Evolutionary conservation across 2,888 invertebrate genomes (phyloP).

Genomic region (Cryptocheilus praepositus): DNA sequence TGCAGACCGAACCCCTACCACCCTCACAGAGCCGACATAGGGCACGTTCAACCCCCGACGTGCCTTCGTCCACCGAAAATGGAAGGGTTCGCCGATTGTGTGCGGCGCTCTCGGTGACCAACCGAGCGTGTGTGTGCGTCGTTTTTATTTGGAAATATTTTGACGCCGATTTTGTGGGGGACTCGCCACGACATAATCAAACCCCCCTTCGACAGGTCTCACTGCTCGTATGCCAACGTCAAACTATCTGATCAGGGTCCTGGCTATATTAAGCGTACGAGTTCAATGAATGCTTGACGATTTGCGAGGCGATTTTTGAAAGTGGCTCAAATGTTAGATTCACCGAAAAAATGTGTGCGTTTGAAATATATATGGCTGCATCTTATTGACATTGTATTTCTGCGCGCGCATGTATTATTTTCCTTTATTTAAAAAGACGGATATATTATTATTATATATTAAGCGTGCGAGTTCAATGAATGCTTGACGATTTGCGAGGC

Average conservation of each 20-base stretch:
- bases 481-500: too few species aligned
- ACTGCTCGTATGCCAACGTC: too few species aligned
- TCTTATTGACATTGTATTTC: too few species aligned
- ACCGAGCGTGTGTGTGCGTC: constrained; percentile 7
- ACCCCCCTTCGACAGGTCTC: constrained; percentile 13
- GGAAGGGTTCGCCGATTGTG: constrained; percentile 26
- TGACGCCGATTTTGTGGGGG: constrained; percentile 56
- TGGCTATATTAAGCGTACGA: constrained; percentile 1
- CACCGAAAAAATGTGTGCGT: too few species aligned
- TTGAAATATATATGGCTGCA: too few species aligned
- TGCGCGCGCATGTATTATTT: too few species aligned
- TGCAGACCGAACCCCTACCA: constrained; percentile 26
- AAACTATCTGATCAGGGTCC: too few species aligned
- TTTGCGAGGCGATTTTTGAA: too few species aligned
- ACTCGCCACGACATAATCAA: constrained; percentile 33
- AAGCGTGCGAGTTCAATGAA: background rate
- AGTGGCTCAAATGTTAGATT: too few species aligned
- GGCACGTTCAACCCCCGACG: constrained; percentile 46
- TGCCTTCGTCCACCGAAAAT: constrained; percentile 34
- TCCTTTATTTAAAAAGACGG: too few species aligned
- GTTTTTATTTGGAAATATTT: constrained; percentile 60
- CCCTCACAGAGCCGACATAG: constrained; percentile 43
- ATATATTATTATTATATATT: too few species aligned
- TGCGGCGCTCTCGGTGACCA: background rate
- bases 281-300: too few species aligned